Conservation (phyloP, 2,797 vertebrate species). For the Denticeps clupeoides region DNA sequence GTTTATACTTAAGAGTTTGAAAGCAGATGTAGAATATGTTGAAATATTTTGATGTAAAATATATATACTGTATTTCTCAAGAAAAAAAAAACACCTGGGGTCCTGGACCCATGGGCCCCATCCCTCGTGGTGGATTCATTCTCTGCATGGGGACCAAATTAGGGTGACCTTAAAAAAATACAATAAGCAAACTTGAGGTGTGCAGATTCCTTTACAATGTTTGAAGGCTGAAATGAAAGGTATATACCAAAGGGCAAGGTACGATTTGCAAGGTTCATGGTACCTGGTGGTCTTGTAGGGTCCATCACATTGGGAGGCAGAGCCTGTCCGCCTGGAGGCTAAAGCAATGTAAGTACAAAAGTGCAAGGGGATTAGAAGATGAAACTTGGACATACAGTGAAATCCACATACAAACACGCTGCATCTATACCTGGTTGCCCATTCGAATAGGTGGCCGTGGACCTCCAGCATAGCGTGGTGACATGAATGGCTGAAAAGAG, state of each 20-base stretch:
- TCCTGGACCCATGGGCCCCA: constrained; percentile 92
- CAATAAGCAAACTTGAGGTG: too few species aligned
- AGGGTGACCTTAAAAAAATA: constrained; percentile 71
- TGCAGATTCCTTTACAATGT: too few species aligned
- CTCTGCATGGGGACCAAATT: constrained; percentile 92
- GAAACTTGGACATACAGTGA: not conserved
- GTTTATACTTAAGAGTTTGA: too few species aligned
- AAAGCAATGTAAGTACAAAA: constrained; percentile 1
- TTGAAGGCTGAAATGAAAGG: too few species aligned
- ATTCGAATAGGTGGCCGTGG: constrained; percentile 94
- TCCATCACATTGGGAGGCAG: constrained; percentile 76
- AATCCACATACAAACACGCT: too few species aligned
- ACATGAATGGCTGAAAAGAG: constrained; percentile 88
- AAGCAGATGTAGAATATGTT: not conserved
- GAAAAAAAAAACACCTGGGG: constrained; percentile 70
- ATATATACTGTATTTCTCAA: not conserved
- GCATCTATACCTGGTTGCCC: constrained; percentile 84
- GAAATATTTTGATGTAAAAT: not conserved
- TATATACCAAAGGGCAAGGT: too few species aligned
- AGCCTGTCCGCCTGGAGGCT: constrained; percentile 78
- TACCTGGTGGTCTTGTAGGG: constrained; percentile 76
- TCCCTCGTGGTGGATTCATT: constrained; percentile 91
- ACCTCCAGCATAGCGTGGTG: constrained; percentile 89
- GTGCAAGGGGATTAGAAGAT: not conserved
- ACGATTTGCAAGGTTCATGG: too few species aligned